A percentile compares a stretch with the other conserved stretches of the same genome.
phyloP scores from a whole-genome alignment of 1,140 invertebrate genomes.

The Philopotamus ludificatus region DNA sequence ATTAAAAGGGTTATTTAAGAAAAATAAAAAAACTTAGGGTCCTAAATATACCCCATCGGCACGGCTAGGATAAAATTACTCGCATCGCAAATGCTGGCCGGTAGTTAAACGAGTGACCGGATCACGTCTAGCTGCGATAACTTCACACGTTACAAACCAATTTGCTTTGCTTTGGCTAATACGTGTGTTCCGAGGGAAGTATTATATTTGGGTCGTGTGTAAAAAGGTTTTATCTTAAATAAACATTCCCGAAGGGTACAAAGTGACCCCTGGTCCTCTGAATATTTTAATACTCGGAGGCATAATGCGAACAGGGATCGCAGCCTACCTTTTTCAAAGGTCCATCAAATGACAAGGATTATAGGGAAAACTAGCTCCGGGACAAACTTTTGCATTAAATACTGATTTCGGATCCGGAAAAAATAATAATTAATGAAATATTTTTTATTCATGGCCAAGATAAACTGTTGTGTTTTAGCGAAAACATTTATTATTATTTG shows the following conservation, averaged over 20 bases:
- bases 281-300: slow-evolving; percentile 25
- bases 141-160: slow-evolving; percentile 8
- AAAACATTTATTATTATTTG: background rate
- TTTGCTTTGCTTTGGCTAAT: background rate
- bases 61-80: too few species aligned
- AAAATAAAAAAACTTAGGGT: too few species aligned
- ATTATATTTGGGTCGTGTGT: slow-evolving; percentile 2
- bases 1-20: too few species aligned
- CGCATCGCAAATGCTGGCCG: too few species aligned
- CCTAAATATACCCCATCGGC: too few species aligned
- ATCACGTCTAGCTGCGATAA: too few species aligned
- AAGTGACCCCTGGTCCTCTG: slow-evolving; percentile 7
- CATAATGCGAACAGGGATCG: slow-evolving; percentile 1
- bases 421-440: too few species aligned
- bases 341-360: slow-evolving; percentile 14
- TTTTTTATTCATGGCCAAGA: too few species aligned
- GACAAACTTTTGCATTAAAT: too few species aligned
- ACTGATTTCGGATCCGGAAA: too few species aligned
- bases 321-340: slow-evolving; percentile 12
- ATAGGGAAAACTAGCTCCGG: slow-evolving; percentile 7
- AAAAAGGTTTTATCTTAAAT: slow-evolving; percentile 27
- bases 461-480: too few species aligned
- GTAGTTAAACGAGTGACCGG: background rate
- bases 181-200: background rate
- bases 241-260: slow-evolving; percentile 1